Conservation (phyloP, 92 coral and sea anemone species). For the Porites divaricata region DNA sequence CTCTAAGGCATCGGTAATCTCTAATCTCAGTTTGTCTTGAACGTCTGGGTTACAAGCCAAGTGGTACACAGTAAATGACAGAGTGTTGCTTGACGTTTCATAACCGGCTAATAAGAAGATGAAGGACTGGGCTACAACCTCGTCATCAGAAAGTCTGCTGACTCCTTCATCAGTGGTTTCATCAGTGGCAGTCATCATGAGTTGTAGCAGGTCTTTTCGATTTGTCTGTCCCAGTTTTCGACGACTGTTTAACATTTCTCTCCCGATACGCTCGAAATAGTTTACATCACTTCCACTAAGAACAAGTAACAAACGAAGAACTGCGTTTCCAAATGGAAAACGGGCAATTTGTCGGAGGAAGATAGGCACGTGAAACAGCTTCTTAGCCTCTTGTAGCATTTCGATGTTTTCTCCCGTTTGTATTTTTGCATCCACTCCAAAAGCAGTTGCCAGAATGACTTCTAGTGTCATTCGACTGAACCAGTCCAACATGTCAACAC, state of each 20-base stretch:
- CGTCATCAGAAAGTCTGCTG: slow-evolving; percentile 55
- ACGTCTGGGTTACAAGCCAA: slow-evolving; percentile 64
- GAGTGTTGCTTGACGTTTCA: slow-evolving; percentile 64
- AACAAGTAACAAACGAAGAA: too few species aligned
- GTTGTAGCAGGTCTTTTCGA: too few species aligned
- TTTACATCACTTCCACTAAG: too few species aligned
- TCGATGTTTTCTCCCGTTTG: slow-evolving; percentile 40
- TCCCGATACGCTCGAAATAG: too few species aligned
- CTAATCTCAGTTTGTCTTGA: slow-evolving; percentile 61
- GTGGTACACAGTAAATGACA: slow-evolving; percentile 50
- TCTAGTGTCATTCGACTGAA: slow-evolving; percentile 69
- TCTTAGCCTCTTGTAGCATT: background rate
- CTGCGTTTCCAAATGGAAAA: background rate
- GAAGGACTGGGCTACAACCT: slow-evolving; percentile 69
- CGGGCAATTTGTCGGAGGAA: slow-evolving; percentile 2
- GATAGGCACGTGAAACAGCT: slow-evolving; percentile 7
- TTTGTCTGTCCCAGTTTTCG: too few species aligned
- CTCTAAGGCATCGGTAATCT: slow-evolving; percentile 35
- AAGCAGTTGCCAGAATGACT: slow-evolving; percentile 64
- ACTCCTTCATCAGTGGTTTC: slow-evolving; percentile 39
- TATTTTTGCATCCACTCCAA: slow-evolving; percentile 64
- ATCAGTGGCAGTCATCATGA: slow-evolving; percentile 11
- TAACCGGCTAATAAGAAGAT: slow-evolving; percentile 64
- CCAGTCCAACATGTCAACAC: slow-evolving; percentile 60
- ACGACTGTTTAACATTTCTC: too few species aligned